Conservation (phyloP, 2,797 vertebrate genomes). For the Lerista edwardsae region DNA sequence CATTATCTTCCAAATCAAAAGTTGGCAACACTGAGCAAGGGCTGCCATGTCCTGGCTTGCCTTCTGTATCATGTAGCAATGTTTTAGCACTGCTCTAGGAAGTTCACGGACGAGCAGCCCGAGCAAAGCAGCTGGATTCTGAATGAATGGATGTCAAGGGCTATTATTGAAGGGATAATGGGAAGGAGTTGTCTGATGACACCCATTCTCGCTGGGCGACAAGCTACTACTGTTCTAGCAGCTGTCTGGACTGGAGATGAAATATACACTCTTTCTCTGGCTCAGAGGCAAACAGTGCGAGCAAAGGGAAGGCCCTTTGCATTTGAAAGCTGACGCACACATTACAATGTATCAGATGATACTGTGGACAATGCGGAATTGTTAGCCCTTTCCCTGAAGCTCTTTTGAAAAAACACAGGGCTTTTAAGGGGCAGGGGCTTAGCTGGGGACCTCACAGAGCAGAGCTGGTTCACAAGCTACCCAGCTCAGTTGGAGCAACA, state of each 20-base stretch:
- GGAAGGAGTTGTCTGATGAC: not conserved
- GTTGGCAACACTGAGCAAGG: not conserved
- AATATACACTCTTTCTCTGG: constrained; percentile 2
- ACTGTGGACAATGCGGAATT: too few relatives aligned
- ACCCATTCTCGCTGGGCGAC: constrained; percentile 36
- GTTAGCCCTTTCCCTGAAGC: not conserved
- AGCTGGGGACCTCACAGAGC: too few relatives aligned
- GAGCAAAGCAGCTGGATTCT: constrained; percentile 21
- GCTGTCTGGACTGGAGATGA: constrained; percentile 12
- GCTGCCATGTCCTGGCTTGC: constrained; percentile 5
- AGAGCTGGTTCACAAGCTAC: too few relatives aligned
- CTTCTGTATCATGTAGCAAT: not conserved
- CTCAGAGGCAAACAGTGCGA: not conserved
- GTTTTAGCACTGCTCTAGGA: constrained; percentile 2
- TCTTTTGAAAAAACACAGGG: too few relatives aligned
- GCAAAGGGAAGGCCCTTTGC: not conserved
- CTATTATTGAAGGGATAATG: constrained; percentile 36
- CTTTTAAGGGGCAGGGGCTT: too few relatives aligned
- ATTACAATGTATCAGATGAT: not conserved
- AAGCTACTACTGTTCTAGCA: constrained; percentile 32
- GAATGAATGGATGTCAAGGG: constrained; percentile 48
- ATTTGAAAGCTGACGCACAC: not conserved
- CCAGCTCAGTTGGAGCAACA: too few relatives aligned
- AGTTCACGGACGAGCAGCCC: constrained; percentile 23
- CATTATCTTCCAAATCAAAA: not conserved